phyloP scores from a whole-genome alignment of 2,797 vertebrate species.

The Columba guinea region DNA sequence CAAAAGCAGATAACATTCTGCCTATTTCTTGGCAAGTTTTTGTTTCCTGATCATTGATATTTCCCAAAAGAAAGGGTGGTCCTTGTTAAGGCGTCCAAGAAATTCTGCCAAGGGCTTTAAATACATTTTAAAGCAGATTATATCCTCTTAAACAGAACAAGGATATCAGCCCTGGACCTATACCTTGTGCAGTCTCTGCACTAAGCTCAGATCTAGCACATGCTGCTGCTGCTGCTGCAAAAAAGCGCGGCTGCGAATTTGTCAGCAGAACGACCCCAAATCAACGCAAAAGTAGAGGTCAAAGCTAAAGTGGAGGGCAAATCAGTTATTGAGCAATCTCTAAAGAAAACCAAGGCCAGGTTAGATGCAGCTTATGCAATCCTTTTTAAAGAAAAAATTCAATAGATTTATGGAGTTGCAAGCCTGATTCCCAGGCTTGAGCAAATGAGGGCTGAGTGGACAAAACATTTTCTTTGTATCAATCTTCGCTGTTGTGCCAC shows the following conservation, averaged over 20 bases:
- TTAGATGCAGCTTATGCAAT: slow-evolving; percentile 22
- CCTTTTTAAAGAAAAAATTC: background rate
- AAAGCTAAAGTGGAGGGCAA: background rate
- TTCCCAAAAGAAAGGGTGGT: background rate
- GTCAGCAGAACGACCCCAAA: background rate
- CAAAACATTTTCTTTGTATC: background rate
- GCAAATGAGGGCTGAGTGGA: background rate
- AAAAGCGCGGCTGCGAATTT: background rate
- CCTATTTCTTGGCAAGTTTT: background rate
- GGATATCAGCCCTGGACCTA: background rate
- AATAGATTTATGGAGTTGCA: slow-evolving; percentile 5
- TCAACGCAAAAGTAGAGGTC: slow-evolving; percentile 13
- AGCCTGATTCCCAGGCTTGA: background rate
- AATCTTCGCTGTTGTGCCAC: background rate
- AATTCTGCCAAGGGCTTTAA: background rate
- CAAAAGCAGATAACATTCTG: background rate
- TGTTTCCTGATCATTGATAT: background rate
- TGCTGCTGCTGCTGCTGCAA: background rate
- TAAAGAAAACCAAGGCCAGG: slow-evolving; percentile 4
- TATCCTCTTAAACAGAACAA: background rate
- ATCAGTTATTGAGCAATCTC: background rate
- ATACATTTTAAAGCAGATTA: background rate
- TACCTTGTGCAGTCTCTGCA: background rate
- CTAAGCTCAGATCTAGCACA: background rate
- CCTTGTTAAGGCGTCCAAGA: background rate